Evolutionary conservation across 2,888 invertebrate species (phyloP).

Genomic region (Heteromurus nitidus): DNA sequence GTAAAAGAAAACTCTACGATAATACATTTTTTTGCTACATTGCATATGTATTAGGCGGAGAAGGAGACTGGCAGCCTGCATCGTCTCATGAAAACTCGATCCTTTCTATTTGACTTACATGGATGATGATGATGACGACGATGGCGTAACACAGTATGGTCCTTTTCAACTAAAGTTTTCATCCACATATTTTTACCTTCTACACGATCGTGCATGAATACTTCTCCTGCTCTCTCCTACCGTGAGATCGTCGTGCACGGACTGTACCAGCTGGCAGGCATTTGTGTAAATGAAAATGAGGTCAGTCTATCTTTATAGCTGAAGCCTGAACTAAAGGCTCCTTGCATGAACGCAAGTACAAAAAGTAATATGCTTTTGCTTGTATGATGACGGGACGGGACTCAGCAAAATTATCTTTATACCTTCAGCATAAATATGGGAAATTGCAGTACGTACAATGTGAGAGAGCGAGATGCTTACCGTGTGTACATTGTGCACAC

Average conservation of each 20-base stretch:
- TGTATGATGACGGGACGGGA: too few species aligned
- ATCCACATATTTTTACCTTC: background rate
- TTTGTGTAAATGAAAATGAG: conserved; percentile 29
- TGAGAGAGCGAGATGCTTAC: too few species aligned
- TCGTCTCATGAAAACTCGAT: conserved; percentile 4
- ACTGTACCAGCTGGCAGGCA: conserved; percentile 6
- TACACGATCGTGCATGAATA: background rate
- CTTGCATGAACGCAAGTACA: background rate
- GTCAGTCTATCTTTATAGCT: conserved; percentile 26
- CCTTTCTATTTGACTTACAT: background rate
- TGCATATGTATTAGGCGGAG: too few species aligned
- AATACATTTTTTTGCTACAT: background rate
- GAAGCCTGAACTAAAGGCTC: background rate
- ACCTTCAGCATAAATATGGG: too few species aligned
- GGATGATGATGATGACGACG: background rate
- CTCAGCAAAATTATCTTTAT: too few species aligned
- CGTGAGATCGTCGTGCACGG: background rate
- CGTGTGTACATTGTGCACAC: too few species aligned
- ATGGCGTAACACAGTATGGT: conserved; percentile 2
- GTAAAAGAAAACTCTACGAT: too few species aligned
- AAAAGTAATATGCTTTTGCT: too few species aligned
- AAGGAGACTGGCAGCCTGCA: too few species aligned
- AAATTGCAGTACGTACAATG: too few species aligned
- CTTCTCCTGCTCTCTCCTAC: background rate
- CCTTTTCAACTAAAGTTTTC: background rate